Conservation (phyloP, 2,888 invertebrate species). For the Chironomus tentans region DNA sequence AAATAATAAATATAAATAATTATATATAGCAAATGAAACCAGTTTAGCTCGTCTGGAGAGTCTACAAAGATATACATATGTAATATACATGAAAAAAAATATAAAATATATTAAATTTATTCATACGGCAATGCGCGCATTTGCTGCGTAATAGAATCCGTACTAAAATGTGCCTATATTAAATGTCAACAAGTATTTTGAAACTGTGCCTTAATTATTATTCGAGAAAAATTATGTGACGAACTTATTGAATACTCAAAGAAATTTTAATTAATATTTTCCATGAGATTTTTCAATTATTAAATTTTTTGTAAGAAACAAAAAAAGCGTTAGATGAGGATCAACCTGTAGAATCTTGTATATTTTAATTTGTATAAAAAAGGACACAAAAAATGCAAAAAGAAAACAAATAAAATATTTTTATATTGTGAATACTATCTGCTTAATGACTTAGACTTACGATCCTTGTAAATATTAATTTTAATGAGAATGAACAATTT, state of each 20-base stretch:
- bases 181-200: neutral
- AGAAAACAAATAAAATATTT: no score
- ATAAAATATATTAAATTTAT: neutral
- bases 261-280: neutral
- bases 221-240: neutral
- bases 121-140: neutral
- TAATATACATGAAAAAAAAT: no score
- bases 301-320: no score
- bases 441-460: no score
- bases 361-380: neutral
- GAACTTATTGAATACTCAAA: neutral
- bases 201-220: neutral
- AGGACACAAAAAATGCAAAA: neutral
- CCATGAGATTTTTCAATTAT: no score
- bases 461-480: no score
- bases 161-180: neutral
- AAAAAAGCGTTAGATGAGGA: no score
- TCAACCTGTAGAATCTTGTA: no score
- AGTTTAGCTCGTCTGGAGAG: no score
- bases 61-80: no score
- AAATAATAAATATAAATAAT: slow-evolving; percentile 34
- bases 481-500: no score
- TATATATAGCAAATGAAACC: neutral
- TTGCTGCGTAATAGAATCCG: neutral
- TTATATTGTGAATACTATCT: no score